phyloP scores from a whole-genome alignment of 1,140 invertebrate species.

The Ceratitis capitata region DNA sequence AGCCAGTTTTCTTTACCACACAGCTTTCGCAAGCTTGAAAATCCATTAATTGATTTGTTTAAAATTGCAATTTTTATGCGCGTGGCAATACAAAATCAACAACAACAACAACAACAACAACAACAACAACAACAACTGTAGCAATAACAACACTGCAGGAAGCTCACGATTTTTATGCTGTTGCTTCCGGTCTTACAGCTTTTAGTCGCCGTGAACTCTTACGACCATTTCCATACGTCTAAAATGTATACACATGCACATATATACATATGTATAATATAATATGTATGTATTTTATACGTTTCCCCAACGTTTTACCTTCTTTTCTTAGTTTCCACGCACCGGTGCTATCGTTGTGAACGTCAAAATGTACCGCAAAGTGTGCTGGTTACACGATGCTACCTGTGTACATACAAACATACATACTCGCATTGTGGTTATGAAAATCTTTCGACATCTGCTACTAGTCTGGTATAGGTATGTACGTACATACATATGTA shows the following conservation, averaged over 20 bases:
- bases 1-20: no score
- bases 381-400: background rate
- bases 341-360: background rate
- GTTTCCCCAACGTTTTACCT: background rate
- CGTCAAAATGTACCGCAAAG: slow-evolving; percentile 29
- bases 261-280: no score
- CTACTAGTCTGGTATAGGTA: no score
- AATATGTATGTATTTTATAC: background rate
- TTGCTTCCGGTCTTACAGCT: slow-evolving; percentile 16
- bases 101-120: background rate
- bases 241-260: no score
- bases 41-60: background rate
- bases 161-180: background rate
- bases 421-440: slow-evolving; percentile 7
- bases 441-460: background rate
- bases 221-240: background rate
- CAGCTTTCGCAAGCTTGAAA: background rate
- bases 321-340: background rate
- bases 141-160: background rate
- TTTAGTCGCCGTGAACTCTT: background rate
- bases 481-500: background rate
- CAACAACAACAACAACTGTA: no score
- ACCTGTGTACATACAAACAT: background rate
- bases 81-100: background rate
- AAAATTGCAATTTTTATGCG: background rate